A percentile compares a stretch with the other conserved stretches of the same genome.
These are phyloP conservation scores for Shinisaurus crocodilurus DNA, from an alignment of 2,113 vertebrate species.

Conservation along the genomic window DNA sequence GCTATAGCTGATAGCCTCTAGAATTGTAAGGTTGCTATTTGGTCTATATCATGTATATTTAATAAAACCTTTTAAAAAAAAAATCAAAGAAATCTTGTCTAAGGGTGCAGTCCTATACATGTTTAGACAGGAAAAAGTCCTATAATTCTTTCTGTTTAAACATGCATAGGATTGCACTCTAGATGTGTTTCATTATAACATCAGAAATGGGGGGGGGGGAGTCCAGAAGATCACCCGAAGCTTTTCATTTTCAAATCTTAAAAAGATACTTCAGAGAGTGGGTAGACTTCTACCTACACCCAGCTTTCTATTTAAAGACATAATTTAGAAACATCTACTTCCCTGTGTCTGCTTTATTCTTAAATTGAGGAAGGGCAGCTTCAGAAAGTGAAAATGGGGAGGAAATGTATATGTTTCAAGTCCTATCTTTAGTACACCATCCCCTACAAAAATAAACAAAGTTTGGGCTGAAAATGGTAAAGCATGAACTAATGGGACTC, in stretches of 20 bases:
- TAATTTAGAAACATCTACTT: background rate
- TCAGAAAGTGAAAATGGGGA: background rate
- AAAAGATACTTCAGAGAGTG: background rate
- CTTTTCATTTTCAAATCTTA: background rate
- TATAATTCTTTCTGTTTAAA: no score
- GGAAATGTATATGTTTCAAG: background rate
- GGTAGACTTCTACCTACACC: background rate
- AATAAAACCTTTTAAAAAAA: background rate
- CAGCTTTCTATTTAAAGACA: no score
- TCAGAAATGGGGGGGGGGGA: background rate
- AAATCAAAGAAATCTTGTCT: background rate
- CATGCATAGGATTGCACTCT: no score
- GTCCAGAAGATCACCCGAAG: background rate
- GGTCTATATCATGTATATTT: background rate
- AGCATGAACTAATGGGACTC: background rate
- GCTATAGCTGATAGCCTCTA: background rate
- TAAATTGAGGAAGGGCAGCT: background rate
- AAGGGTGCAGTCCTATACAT: no score
- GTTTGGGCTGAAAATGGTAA: constrained; percentile 11
- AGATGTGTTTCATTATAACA: no score
- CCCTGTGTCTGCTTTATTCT: background rate
- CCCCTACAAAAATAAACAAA: constrained; percentile 8
- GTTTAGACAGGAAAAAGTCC: no score
- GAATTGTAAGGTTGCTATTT: background rate
- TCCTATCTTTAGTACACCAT: background rate